Percentiles rank a stretch among this genome's conserved stretches.
Evolutionary conservation across 2,888 invertebrate species (phyloP).

Genomic region (Cryptocheilus praepositus): DNA sequence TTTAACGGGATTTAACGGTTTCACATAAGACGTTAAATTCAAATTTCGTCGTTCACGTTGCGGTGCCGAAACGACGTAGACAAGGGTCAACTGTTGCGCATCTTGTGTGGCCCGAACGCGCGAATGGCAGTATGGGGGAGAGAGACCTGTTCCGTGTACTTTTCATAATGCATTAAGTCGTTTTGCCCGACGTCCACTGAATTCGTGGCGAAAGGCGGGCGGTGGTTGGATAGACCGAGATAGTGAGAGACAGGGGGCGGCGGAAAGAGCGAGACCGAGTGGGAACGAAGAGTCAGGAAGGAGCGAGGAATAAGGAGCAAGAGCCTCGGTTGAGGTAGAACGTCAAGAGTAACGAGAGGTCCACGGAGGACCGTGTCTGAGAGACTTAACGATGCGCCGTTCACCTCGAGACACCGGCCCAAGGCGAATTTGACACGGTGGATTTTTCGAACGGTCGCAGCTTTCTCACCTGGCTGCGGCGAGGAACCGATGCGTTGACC

Average conservation of each 20-base stretch:
- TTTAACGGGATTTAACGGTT: too few relatives aligned
- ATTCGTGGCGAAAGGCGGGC: slow-evolving; percentile 46
- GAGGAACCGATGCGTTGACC: slow-evolving; percentile 35
- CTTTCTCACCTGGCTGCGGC: slow-evolving; percentile 39
- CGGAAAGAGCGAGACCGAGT: slow-evolving; percentile 12
- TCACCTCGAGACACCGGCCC: slow-evolving; percentile 49
- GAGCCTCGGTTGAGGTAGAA: background rate
- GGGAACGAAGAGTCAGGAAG: background rate
- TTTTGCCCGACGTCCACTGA: slow-evolving; percentile 49
- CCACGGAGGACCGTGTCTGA: slow-evolving; percentile 48
- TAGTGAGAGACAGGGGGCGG: slow-evolving; percentile 11
- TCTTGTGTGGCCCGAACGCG: slow-evolving; percentile 48
- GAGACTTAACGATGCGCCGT: slow-evolving; percentile 58
- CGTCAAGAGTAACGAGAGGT: slow-evolving; percentile 35
- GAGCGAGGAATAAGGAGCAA: background rate
- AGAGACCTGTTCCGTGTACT: slow-evolving; percentile 55
- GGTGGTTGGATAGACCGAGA: slow-evolving; percentile 34
- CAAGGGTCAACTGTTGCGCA: slow-evolving; percentile 20
- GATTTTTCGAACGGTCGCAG: slow-evolving; percentile 52
- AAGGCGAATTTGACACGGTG: slow-evolving; percentile 60
- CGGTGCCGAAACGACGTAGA: slow-evolving; percentile 16
- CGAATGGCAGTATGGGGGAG: slow-evolving; percentile 10
- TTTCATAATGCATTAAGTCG: slow-evolving; percentile 66
- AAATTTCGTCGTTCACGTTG: slow-evolving; percentile 1
- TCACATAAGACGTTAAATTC: too few relatives aligned